These are phyloP conservation scores for Phymorhynchus buccinoides DNA, from an alignment of 1,140 invertebrate species.

Conservation along the genomic window DNA sequence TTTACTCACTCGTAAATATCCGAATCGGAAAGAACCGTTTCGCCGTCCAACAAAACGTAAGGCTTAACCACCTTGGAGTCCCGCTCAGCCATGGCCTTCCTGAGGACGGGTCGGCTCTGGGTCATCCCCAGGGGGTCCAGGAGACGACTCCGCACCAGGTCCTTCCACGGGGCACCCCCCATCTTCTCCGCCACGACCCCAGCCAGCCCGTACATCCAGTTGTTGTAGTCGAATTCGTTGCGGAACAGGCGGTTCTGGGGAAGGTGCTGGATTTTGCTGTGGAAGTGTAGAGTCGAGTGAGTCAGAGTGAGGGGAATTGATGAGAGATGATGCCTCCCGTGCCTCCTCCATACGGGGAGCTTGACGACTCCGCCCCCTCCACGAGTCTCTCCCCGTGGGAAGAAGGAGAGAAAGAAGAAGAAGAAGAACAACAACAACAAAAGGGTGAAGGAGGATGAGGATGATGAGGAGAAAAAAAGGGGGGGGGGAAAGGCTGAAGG, in stretches of 20 bases:
- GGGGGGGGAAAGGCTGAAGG: not conserved
- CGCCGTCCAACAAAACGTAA: constrained; percentile 21
- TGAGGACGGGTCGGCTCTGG: not conserved
- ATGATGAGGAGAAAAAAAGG: not conserved
- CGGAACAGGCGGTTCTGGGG: not conserved
- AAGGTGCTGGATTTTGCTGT: constrained; percentile 34
- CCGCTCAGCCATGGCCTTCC: not conserved
- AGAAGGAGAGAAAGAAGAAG: not conserved
- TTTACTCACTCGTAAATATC: constrained; percentile 30
- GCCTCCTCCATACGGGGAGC: too few relatives aligned
- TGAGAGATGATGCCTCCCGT: too few relatives aligned
- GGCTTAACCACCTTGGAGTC: constrained; percentile 32
- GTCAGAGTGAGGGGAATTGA: not conserved
- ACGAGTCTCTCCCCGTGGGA: too few relatives aligned
- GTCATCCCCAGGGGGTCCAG: constrained; percentile 29
- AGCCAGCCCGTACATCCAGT: constrained; percentile 42
- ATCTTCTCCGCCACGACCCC: constrained; percentile 33
- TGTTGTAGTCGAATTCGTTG: constrained; percentile 43
- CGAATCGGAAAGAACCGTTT: not conserved
- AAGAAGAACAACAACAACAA: not conserved
- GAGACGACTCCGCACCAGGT: not conserved
- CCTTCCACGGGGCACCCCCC: constrained; percentile 36
- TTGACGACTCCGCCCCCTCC: too few relatives aligned
- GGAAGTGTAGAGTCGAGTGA: not conserved
- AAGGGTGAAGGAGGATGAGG: not conserved